Conservation (phyloP, 2,888 invertebrate species). For the Rhaphigaster nebulosa region DNA sequence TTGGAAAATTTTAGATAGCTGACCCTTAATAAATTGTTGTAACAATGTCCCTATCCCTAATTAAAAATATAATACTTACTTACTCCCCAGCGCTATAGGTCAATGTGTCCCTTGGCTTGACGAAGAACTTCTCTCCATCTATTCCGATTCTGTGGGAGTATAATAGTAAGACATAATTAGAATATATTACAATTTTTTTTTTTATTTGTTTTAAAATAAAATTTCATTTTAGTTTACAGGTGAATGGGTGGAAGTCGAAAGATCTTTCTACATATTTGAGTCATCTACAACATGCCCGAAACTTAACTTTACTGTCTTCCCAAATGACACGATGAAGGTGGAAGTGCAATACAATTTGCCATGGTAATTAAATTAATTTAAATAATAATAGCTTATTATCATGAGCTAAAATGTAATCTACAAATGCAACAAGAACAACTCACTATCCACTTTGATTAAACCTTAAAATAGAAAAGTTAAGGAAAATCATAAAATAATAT, state of each 20-base stretch:
- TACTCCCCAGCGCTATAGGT: too few relatives aligned
- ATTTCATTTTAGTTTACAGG: conserved; percentile 74
- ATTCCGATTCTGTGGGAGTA: too few relatives aligned
- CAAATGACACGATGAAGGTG: conserved; percentile 68
- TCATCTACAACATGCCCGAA: conserved; percentile 79
- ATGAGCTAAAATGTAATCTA: background rate
- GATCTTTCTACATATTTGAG: conserved; percentile 82
- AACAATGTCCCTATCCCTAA: too few relatives aligned
- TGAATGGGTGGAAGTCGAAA: conserved; percentile 82
- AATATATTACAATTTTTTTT: too few relatives aligned
- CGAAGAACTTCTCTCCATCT: too few relatives aligned
- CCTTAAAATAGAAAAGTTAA: background rate
- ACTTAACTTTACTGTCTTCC: conserved; percentile 72
- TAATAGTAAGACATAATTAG: too few relatives aligned
- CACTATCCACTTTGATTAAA: background rate
- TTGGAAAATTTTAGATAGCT: too few relatives aligned
- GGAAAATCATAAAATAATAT: background rate
- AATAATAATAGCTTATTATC: background rate
- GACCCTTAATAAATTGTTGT: too few relatives aligned
- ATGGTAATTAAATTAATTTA: conserved; percentile 58
- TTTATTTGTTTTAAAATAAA: conserved; percentile 62
- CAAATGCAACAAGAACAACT: background rate
- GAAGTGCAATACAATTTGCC: conserved; percentile 75
- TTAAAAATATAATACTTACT: too few relatives aligned
- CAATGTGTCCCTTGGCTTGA: too few relatives aligned